Percentiles rank a stretch among this genome's conserved stretches.
phyloP scores from a whole-genome alignment of 2,113 vertebrate genomes.

The Serinus canaria region DNA sequence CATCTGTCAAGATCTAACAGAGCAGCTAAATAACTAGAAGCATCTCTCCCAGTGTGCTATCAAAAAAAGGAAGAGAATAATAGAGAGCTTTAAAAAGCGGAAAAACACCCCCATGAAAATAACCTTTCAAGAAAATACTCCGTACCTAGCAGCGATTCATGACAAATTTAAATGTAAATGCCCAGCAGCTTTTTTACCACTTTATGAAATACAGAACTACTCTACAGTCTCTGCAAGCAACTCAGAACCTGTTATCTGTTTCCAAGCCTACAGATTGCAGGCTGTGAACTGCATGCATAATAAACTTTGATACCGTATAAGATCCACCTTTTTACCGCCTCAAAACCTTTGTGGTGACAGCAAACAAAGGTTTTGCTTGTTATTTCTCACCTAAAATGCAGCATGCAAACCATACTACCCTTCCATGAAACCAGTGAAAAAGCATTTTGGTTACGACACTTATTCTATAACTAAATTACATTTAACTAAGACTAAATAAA shows the following conservation, averaged over 20 bases:
- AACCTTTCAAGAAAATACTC: background rate
- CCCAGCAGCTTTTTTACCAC: background rate
- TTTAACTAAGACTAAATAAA: background rate
- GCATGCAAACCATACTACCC: background rate
- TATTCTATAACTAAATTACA: background rate
- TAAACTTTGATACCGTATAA: background rate
- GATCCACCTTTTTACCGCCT: background rate
- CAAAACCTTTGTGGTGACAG: background rate
- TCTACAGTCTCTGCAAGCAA: constrained; percentile 13
- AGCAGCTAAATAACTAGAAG: background rate
- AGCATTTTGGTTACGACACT: background rate
- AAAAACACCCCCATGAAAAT: background rate
- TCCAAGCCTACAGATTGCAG: background rate
- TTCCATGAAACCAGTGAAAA: background rate
- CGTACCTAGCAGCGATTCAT: background rate
- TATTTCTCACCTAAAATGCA: background rate
- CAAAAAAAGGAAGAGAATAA: background rate
- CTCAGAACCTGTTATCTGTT: constrained; percentile 10
- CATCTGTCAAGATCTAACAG: background rate
- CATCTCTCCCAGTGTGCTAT: background rate
- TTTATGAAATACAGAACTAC: background rate
- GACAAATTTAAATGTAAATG: constrained; percentile 44
- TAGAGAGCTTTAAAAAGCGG: background rate
- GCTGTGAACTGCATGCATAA: background rate
- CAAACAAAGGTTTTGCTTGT: background rate